A percentile compares a stretch with the other conserved stretches of the same genome.
phyloP scores from a whole-genome alignment of 2,113 vertebrate species.

The Ceyx margarethae region DNA sequence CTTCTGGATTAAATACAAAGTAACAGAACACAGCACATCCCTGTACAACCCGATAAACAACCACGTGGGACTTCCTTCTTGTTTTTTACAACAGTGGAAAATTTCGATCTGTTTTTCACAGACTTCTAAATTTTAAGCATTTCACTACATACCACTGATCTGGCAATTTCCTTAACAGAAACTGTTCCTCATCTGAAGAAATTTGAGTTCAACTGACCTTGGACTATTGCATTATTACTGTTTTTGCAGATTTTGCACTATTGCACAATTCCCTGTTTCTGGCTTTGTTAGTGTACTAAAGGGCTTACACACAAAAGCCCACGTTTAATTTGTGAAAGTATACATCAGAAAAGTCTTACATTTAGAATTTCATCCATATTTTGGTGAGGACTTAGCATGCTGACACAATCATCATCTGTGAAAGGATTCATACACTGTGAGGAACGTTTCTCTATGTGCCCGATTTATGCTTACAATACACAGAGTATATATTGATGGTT shows the following conservation, averaged over 20 bases:
- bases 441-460: background rate
- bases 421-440: background rate
- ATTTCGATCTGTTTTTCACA: background rate
- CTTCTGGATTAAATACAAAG: conserved; percentile 13
- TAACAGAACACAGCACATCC: background rate
- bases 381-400: background rate
- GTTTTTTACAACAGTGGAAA: background rate
- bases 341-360: background rate
- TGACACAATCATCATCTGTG: background rate
- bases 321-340: background rate
- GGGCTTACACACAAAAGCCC: background rate
- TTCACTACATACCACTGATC: background rate
- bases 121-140: background rate
- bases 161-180: background rate
- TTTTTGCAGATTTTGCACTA: background rate
- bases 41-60: background rate
- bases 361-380: background rate
- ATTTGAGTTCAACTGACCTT: background rate
- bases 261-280: background rate
- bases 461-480: background rate
- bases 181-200: background rate
- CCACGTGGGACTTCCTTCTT: background rate
- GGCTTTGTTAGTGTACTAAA: background rate
- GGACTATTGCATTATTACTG: background rate
- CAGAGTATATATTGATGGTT: background rate